Evolutionary conservation across 2,113 vertebrate species (phyloP), one percentile per base, ranked within the genome.

Genomic region (Heteronetta atricapilla): DNA sequence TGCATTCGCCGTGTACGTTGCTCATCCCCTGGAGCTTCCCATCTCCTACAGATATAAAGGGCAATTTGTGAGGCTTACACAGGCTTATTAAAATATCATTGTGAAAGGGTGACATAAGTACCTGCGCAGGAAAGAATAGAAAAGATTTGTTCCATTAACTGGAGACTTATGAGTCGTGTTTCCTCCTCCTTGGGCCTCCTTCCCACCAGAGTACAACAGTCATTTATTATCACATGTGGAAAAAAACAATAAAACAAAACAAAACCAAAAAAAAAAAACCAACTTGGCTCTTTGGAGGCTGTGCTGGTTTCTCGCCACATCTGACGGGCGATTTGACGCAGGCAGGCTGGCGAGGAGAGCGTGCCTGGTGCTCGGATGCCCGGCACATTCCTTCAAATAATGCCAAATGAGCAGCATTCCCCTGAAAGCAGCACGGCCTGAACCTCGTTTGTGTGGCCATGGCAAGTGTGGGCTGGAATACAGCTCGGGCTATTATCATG

Each of bases 391-490:
- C 46, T 88, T 53, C 80, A 26, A 28, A 95, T 33, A 82, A 72
- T 36, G 60, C 93, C 96, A 80, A 93, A 82, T 79, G 82, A 94
- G 89, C 92, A 90, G 94, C 85, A 86, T 96, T 95, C 64, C 93
- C 88, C 33, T 8, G n/a, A 18, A 4, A 59, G 87, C 87, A 28
- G 72, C 6, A 3, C 59, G 25, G 96, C 70, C 89, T 56, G 86
- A 85, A 59, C 89, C 75, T 69, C 36, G 40, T 94, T 95, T 94
- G 96, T 86, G 91, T 64, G 90, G 93, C 91, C 86, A 76, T 84
- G 77, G 85, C 89, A 34, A 88, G 96, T 94, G 96, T 97, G 96
- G 97, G 97, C 82, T 83, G 96, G 82, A 87, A 20, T 88, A 93
- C 78, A 93, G 89, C 76, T 80, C 19, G 5, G 93, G 77, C 93